Evolutionary conservation across 2,113 vertebrate genomes (phyloP), one percentile per base, ranked within the genome.

Genomic region (Hipposideros armiger): DNA sequence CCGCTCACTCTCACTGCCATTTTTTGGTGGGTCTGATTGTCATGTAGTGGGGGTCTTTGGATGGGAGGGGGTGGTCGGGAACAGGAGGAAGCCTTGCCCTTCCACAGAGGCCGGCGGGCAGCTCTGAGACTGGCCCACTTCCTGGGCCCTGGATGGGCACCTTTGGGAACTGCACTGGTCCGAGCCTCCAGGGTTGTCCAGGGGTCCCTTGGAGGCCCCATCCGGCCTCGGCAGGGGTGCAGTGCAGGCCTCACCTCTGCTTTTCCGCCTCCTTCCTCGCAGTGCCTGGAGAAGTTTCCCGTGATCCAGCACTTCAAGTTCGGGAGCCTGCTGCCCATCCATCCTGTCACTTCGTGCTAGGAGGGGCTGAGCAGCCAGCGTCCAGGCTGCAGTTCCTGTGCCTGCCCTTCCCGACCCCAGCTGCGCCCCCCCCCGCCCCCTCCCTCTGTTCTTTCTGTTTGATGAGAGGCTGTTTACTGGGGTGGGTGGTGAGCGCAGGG

Each of bases 251-350:
- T 98, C 76, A 95, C 81, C 89, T 95, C 58, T 91, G 4, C 81
- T 96, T 89, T 95, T n/a, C 96, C 28, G n/a, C 20, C n/a, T 45
- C 96, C 70, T 93, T 54, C 87, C 98, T 47, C 30, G 6, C 98
- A 99, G 99, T 99, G 99, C 98, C 98, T 99, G 99, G 99, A 99
- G 98, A 99, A 99, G 98, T 99, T 99, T 96, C 99, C 99, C 0
- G 99, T 99, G 97, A 99, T 99, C 98, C 99, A 99, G 97, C 99
- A 99, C 98, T 99, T 99, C 98, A 99, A 99, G 97, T 99, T 99
- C 0, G 99, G 99, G 95, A 99, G 99, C 98, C 98, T 99, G 98
- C 99, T 99, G 95, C 99, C 99, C 97, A 99, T 99, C 98, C 99
- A 99, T 93, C 99, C 99, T 0, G 98, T 98, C 81, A 98, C 98